Conservation (phyloP, 2,888 invertebrate species). For the Lydus trimaculatus region DNA sequence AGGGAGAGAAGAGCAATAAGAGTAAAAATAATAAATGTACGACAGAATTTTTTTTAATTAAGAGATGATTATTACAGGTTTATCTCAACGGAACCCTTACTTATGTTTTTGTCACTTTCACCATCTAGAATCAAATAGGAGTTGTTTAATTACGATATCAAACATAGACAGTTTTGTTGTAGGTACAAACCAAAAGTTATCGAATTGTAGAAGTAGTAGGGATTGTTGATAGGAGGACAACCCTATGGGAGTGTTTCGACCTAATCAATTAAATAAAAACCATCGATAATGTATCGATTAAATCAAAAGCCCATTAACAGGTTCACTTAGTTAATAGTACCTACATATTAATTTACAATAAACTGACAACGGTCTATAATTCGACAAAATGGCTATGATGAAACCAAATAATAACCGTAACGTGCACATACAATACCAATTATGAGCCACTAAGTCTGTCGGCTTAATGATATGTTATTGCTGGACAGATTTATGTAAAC, state of each 20-base stretch:
- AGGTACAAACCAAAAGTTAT: background rate
- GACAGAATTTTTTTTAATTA: background rate
- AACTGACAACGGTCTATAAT: conserved; percentile 45
- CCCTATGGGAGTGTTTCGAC: background rate
- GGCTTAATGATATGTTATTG: conserved; percentile 40
- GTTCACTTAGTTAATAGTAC: conserved; percentile 43
- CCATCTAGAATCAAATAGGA: background rate
- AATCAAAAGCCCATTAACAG: conserved; percentile 38
- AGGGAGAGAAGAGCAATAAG: background rate
- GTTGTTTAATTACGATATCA: background rate
- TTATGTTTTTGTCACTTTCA: background rate
- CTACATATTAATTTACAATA: conserved; percentile 49
- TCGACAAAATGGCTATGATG: conserved; percentile 40
- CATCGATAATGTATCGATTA: conserved; percentile 28
- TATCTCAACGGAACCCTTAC: background rate
- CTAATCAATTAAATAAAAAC: conserved; percentile 17
- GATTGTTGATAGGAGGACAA: too few species aligned
- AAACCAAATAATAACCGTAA: conserved; percentile 39
- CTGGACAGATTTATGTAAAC: conserved; percentile 37
- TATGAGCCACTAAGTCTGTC: conserved; percentile 40
- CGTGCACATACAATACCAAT: conserved; percentile 33
- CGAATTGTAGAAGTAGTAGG: too few species aligned
- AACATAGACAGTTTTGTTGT: background rate
- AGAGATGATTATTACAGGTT: background rate
- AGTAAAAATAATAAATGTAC: background rate